These are phyloP conservation scores for Gibbula magus DNA, from an alignment of 2,888 invertebrate genomes.

Conservation along the genomic window DNA sequence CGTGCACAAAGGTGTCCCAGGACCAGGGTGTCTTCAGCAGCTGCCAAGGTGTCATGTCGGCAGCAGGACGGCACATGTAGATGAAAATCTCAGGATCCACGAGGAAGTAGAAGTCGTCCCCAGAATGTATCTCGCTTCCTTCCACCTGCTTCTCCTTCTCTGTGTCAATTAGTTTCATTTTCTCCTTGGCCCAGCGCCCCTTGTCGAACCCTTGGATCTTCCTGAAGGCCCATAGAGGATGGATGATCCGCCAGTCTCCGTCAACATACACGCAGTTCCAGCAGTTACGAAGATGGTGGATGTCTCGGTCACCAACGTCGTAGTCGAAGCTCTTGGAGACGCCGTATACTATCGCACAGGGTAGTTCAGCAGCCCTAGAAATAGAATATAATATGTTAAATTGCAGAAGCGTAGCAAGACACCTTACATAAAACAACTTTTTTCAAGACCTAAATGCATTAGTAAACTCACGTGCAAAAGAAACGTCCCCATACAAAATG, in stretches of 20 bases:
- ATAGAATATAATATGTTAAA: neutral
- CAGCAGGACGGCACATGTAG: conserved; percentile 52
- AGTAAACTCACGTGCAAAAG: too few species aligned
- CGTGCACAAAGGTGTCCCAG: conserved; percentile 44
- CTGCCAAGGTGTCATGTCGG: conserved; percentile 48
- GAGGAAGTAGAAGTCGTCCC: conserved; percentile 53
- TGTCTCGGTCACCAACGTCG: conserved; percentile 42
- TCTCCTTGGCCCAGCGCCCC: conserved; percentile 37
- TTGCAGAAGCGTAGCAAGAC: neutral
- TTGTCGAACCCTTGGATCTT: conserved; percentile 40
- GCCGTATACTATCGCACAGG: conserved; percentile 48
- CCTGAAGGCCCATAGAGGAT: conserved; percentile 49
- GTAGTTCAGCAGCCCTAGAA: conserved; percentile 25
- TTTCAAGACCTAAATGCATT: too few species aligned
- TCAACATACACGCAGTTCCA: conserved; percentile 51
- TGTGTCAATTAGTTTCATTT: neutral
- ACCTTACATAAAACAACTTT: too few species aligned
- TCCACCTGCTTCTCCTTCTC: conserved; percentile 19
- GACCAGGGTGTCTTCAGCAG: conserved; percentile 44
- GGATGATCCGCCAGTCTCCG: conserved; percentile 46
- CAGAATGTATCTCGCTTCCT: conserved; percentile 19
- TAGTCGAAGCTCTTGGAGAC: conserved; percentile 49
- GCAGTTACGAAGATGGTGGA: conserved; percentile 38
- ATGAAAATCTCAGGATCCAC: conserved; percentile 54
- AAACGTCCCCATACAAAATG: too few species aligned